Evolutionary conservation across 2,797 vertebrate genomes (phyloP).

Genomic region (Rallus crepitans): DNA sequence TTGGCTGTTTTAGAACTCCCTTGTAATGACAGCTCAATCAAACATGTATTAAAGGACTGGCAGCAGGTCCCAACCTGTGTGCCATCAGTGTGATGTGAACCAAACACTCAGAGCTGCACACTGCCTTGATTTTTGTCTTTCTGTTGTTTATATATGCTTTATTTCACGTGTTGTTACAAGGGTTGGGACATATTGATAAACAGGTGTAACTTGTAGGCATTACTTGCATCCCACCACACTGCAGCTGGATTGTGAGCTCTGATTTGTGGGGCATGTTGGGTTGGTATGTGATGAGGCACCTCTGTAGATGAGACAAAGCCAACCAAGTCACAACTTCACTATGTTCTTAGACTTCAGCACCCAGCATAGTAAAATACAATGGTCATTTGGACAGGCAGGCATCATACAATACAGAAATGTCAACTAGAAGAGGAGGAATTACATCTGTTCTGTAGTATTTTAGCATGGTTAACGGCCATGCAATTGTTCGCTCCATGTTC

Average conservation of each 20-base stretch:
- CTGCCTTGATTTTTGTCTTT: not conserved
- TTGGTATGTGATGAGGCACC: not conserved
- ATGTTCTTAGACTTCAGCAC: not conserved
- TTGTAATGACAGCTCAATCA: not conserved
- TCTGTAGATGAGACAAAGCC: not conserved
- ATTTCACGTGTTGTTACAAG: not conserved
- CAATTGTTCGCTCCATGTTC: not conserved
- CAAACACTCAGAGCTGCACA: not conserved
- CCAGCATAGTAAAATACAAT: not conserved
- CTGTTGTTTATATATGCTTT: not conserved
- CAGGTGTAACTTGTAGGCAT: not conserved
- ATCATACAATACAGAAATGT: rapidly evolving
- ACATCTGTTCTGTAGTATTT: not conserved
- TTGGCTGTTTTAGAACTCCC: not conserved
- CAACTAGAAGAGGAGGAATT: not conserved
- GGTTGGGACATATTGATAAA: not conserved
- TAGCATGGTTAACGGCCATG: not conserved
- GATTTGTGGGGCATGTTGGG: not conserved
- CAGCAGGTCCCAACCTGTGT: not conserved
- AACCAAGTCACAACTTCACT: not conserved
- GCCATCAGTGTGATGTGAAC: not conserved
- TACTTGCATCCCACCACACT: not conserved
- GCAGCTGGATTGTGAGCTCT: not conserved
- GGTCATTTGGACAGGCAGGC: not conserved
- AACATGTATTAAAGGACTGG: not conserved